phyloP scores from a whole-genome alignment of 2,888 invertebrate genomes.

The Trilocha varians region DNA sequence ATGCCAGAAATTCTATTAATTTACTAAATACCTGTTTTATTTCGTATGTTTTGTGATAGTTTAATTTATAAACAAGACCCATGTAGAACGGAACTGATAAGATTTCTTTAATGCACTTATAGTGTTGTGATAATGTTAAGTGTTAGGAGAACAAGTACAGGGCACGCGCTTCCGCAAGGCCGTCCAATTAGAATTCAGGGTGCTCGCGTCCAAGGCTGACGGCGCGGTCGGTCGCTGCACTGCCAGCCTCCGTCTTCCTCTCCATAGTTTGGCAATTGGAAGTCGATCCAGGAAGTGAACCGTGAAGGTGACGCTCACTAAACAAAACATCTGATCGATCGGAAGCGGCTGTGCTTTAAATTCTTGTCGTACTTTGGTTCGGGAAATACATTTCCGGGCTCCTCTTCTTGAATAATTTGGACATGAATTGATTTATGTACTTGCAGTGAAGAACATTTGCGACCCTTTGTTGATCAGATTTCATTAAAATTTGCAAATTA shows the following conservation, averaged over 20 bases:
- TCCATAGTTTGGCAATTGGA: conserved; percentile 44
- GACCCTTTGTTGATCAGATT: not conserved
- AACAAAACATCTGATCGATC: conserved; percentile 45
- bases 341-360: conserved; percentile 65
- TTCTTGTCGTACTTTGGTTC: conserved; percentile 52
- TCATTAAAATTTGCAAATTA: not conserved
- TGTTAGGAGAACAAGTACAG: conserved; percentile 56
- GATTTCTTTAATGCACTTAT: not conserved
- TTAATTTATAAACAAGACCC: no score
- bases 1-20: not conserved
- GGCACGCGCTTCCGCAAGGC: conserved; percentile 71
- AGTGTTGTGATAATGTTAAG: conserved; percentile 38
- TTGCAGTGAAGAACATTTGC: conserved; percentile 6
- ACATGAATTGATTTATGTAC: conserved; percentile 15
- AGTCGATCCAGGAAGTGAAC: conserved; percentile 56
- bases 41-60: not conserved
- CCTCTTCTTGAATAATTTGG: conserved; percentile 36
- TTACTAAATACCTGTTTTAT: conserved; percentile 4
- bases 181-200: conserved; percentile 69
- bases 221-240: conserved; percentile 66
- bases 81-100: no score
- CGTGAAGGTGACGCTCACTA: conserved; percentile 58
- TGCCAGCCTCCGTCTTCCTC: conserved; percentile 56
- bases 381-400: conserved; percentile 42
- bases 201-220: conserved; percentile 68